Base-by-base conservation (phyloP, 2,113 vertebrate species). In the Tetrao urogallus region DNA sequence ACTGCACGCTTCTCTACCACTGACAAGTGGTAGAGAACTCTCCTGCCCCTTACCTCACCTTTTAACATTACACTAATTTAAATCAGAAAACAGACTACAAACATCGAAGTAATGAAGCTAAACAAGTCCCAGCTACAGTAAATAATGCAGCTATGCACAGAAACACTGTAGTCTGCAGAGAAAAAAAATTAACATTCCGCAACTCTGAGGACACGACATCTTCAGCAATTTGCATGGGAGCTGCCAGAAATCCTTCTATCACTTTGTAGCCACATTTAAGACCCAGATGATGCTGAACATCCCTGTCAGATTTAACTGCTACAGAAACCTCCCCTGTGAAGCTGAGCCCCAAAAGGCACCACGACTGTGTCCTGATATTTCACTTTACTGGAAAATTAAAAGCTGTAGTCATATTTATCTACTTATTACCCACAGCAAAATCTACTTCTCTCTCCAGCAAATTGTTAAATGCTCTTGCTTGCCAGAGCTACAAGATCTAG, bases 331-430 rank as follows among this genome's bases (percentile, higher is more conserved):
- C 42, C 32, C 42, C 48, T 58, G 24, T 8, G 22, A 88, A 43
- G 57, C 86, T 0, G 0, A 47, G 27, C 56, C 40, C 70, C 12
- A 25, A 54, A 45, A 75, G 38, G 10, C 16, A 12, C 32, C 0
- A 0, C 82, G 28, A 27, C 60, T 32, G 40, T 27, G 8, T 11
- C 27, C 65, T 15, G 1, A 1, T 28, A 40, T 43, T 76, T 64
- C 40, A 43, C 12, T 69, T 65, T 1, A 42, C 22, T 11, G 22
- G 16, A 88, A 72, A 3, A 24, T 1, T 2, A 72, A 57, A 56
- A 88, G 11, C 61, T 40, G 5, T 10, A 52, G 45, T 21, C 21
- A 21, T 28, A 32, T 71, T 42, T 15, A 25, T 45, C 52, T 50
- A 14, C 48, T 60, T 40, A 48, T 14, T 22, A 57, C 30, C n/a